Conservation (phyloP, 2,888 invertebrate genomes). For the Hemaris fuciformis region DNA sequence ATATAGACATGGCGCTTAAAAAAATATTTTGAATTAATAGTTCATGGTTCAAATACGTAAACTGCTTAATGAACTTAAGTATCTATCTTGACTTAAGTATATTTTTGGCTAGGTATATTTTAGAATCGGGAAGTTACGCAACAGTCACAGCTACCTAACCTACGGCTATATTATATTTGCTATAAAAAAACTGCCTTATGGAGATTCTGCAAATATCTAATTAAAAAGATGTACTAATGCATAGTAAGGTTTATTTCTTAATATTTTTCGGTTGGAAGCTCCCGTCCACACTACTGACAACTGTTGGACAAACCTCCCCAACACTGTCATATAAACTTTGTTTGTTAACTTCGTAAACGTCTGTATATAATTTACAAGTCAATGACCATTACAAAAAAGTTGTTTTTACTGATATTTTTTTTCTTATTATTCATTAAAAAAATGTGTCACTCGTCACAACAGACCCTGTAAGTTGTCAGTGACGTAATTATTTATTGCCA, state of each 20-base stretch:
- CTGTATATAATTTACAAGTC: constrained; percentile 22
- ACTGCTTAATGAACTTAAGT: no score
- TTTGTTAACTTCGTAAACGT: background rate
- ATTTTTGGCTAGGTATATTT: no score
- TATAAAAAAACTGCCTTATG: no score
- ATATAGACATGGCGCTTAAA: background rate
- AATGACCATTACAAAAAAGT: constrained; percentile 37
- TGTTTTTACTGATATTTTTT: constrained; percentile 17
- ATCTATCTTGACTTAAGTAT: no score
- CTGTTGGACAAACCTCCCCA: background rate
- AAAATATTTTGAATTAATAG: no score
- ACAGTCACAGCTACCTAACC: no score
- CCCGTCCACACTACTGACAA: background rate
- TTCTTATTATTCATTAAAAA: background rate
- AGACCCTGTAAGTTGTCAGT: background rate
- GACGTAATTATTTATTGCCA: background rate
- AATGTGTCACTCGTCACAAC: background rate
- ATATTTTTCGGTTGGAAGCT: background rate
- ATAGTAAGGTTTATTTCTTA: no score
- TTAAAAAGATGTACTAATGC: no score
- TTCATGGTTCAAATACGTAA: background rate
- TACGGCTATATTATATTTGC: no score
- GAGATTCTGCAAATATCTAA: no score
- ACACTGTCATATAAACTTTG: background rate
- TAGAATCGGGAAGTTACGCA: no score